These are phyloP conservation scores for Neodontobutis hainanensis DNA, from an alignment of 2,113 vertebrate genomes.

Conservation along the genomic window DNA sequence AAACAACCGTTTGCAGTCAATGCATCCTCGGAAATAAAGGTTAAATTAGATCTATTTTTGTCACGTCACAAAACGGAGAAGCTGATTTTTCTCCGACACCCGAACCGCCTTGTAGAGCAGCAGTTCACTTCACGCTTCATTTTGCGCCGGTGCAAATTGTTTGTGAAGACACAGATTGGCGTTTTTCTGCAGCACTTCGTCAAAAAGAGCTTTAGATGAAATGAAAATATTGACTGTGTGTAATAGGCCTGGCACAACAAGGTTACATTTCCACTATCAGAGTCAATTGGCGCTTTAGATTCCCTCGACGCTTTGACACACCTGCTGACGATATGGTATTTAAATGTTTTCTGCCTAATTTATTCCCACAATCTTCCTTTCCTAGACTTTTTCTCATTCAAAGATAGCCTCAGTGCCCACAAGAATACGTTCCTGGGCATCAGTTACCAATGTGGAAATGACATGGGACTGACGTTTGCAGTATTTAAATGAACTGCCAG, in stretches of 20 bases:
- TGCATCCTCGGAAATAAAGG: slow-evolving; percentile 3
- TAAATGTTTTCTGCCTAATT: slow-evolving; percentile 18
- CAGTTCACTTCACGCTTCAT: slow-evolving; percentile 41
- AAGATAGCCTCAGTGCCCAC: slow-evolving; percentile 24
- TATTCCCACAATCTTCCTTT: background rate
- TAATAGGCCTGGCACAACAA: slow-evolving; percentile 50
- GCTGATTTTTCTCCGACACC: background rate
- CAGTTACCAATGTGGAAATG: slow-evolving; percentile 17
- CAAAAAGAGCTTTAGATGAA: slow-evolving; percentile 36
- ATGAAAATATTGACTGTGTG: slow-evolving; percentile 62
- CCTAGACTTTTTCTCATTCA: slow-evolving; percentile 19
- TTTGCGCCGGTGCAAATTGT: slow-evolving; percentile 45
- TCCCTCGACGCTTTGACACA: background rate
- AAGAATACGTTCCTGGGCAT: slow-evolving; percentile 31
- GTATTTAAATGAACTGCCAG: slow-evolving; percentile 30
- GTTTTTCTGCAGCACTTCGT: slow-evolving; percentile 22
- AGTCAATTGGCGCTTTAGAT: slow-evolving; percentile 39
- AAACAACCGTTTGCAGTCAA: background rate
- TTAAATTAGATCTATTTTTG: slow-evolving; percentile 6
- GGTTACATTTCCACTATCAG: slow-evolving; percentile 39
- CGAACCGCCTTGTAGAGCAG: slow-evolving; percentile 14
- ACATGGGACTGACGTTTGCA: slow-evolving; percentile 20
- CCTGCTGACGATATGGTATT: background rate
- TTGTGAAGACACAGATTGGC: slow-evolving; percentile 31
- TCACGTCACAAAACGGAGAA: slow-evolving; percentile 2